Evolutionary conservation across 2,888 invertebrate genomes (phyloP).

Genomic region (Patella depressa): DNA sequence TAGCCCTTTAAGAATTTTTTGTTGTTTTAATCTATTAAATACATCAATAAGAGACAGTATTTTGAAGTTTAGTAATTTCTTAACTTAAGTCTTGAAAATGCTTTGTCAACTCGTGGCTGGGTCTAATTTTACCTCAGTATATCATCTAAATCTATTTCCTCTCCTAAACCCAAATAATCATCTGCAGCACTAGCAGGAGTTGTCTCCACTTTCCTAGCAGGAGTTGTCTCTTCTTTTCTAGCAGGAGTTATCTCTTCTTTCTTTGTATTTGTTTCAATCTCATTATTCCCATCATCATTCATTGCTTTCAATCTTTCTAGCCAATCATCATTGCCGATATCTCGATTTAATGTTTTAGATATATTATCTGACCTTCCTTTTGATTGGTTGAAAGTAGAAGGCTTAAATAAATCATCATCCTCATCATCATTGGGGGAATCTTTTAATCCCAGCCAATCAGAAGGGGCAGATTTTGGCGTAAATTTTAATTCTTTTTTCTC

Average conservation of each 20-base stretch:
- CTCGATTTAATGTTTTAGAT: background rate
- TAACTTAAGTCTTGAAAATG: background rate
- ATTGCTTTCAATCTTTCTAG: background rate
- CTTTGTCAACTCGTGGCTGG: background rate
- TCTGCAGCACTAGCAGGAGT: slow-evolving; percentile 23
- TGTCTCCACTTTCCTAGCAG: slow-evolving; percentile 9
- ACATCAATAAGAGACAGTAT: too few relatives aligned
- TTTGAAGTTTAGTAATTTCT: too few relatives aligned
- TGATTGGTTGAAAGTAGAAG: slow-evolving; percentile 70
- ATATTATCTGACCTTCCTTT: slow-evolving; percentile 16
- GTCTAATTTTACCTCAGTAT: slow-evolving; percentile 39
- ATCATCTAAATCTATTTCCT: slow-evolving; percentile 48
- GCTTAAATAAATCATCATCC: slow-evolving; percentile 78
- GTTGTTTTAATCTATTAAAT: too few relatives aligned
- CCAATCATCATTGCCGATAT: slow-evolving; percentile 8
- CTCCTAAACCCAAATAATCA: slow-evolving; percentile 55
- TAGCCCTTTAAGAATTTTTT: too few relatives aligned
- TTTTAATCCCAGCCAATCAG: slow-evolving; percentile 50
- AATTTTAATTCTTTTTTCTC: slow-evolving; percentile 19
- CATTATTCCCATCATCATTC: background rate
- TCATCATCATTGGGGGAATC: slow-evolving; percentile 70
- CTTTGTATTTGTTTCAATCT: background rate
- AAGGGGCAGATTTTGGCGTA: slow-evolving; percentile 44
- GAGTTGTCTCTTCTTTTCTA: background rate
- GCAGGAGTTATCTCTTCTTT: background rate